Base-by-base conservation (phyloP, 2,888 invertebrate genomes). In the Augochlorella aurata region DNA sequence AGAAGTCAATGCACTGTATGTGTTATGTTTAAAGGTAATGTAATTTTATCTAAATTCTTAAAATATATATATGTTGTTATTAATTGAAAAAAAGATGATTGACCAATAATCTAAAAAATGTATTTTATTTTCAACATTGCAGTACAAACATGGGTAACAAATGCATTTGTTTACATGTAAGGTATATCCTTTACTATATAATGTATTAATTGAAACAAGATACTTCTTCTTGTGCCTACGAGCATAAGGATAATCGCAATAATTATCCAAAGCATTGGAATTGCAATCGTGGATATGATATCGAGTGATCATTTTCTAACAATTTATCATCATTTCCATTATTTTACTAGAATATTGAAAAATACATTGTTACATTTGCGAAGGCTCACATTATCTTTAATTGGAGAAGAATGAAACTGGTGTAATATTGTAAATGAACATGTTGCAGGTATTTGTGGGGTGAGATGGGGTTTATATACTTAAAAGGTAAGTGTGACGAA, bases 81-180 rank as follows among this genome's bases (percentile, higher is more conserved):
- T 29, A 47, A 4, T 21, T 38, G 38, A 21, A 52, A 61, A 61
- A 61, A 21, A 61, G 10, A 38, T 67, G 9, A 47, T 1, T 44
- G 8, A 38, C 8, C 73, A 58, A 74, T 81, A 85, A 77, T 88
- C 50, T 88, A 85, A 91, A 91, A 90, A 90, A 90, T 90, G 86
- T 89, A 87, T 89, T 90, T 90, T 91, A 90, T 90, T 91, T 88
- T 91, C 89, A 91, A 91, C 90, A 91, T 90, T 90, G 89, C 86
- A 89, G 90, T 91, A 91, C 89, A 91, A 91, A 91, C 89, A 87
- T 90, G 89, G 84, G 88, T 91, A 91, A 88, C 89, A 90, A 88
- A 87, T 77, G 85, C 85, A 86, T 88, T 85, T 88, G 89, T 87
- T 89, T 88, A 88, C 84, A 77, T 83, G 90, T 88, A 87, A 83